A percentile compares a stretch with the other conserved stretches of the same genome.
These are phyloP conservation scores for Tanypteryx hageni DNA, from an alignment of 2,888 invertebrate species.

Conservation along the genomic window DNA sequence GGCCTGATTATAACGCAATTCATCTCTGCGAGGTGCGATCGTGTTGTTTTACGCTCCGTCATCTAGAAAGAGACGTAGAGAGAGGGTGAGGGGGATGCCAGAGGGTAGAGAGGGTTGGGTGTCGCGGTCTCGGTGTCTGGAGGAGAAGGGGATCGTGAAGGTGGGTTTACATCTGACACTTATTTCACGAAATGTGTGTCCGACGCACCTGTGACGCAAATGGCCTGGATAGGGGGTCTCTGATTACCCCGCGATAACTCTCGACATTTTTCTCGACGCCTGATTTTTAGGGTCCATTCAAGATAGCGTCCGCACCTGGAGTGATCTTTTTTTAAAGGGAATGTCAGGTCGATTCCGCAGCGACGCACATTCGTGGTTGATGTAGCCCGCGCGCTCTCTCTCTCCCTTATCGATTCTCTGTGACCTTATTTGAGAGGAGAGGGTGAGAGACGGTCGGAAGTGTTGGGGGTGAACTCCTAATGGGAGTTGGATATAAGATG, in stretches of 20 bases:
- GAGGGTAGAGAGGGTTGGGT: not conserved
- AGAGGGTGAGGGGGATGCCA: not conserved
- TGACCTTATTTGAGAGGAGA: slow-evolving; percentile 51
- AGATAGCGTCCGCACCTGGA: not conserved
- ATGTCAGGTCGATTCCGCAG: not conserved
- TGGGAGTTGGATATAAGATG: not conserved
- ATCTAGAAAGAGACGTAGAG: not conserved
- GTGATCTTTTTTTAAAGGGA: not conserved
- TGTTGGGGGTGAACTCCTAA: not conserved
- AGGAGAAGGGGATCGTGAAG: no score
- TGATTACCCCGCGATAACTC: no score
- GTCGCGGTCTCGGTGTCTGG: no score
- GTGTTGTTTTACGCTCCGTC: slow-evolving; percentile 25
- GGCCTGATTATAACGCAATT: slow-evolving; percentile 26
- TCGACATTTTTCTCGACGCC: no score
- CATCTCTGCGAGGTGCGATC: not conserved
- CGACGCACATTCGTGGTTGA: slow-evolving; percentile 45
- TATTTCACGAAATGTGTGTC: no score
- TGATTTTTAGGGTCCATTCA: not conserved
- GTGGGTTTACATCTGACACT: no score
- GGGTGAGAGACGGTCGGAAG: not conserved
- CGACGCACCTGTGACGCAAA: no score
- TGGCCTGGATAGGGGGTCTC: no score
- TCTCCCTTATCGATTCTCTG: slow-evolving; percentile 12
- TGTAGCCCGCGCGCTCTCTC: not conserved